These are phyloP conservation scores for Erpetoichthys calabaricus DNA, from an alignment of 2,797 vertebrate genomes.

Conservation along the genomic window DNA sequence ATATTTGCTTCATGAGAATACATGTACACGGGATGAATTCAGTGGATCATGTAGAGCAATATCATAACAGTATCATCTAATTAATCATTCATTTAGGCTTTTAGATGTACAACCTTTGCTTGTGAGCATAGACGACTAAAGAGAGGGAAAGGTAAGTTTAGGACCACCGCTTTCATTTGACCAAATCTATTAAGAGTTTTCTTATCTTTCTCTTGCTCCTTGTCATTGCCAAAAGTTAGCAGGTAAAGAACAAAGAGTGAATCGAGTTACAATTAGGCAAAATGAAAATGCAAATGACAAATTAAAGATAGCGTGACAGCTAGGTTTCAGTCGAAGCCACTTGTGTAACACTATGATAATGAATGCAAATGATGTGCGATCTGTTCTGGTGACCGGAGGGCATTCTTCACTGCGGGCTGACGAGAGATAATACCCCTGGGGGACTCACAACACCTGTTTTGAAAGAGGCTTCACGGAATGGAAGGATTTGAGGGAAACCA, in stretches of 20 bases:
- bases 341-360: slow-evolving; percentile 57
- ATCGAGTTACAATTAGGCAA: too few species aligned
- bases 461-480: slow-evolving; percentile 20
- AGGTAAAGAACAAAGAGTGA: too few species aligned
- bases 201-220: background rate
- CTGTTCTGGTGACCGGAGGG: slow-evolving; percentile 35
- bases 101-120: too few species aligned
- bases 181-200: too few species aligned
- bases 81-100: too few species aligned
- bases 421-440: background rate
- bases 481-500: slow-evolving; percentile 17
- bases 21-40: too few species aligned
- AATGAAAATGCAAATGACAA: slow-evolving; percentile 29
- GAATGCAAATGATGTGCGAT: slow-evolving; percentile 57
- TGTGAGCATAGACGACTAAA: too few species aligned
- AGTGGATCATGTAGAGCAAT: too few species aligned
- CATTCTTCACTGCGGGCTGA: background rate
- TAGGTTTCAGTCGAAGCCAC: slow-evolving; percentile 53
- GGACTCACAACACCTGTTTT: slow-evolving; percentile 5
- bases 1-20: too few species aligned
- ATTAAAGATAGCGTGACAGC: slow-evolving; percentile 57
- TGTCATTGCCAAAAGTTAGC: background rate
- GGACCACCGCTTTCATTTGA: too few species aligned
- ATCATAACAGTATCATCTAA: too few species aligned
- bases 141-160: too few species aligned